These are phyloP conservation scores for Uropetala carovei DNA, from an alignment of 2,888 invertebrate species.

Conservation along the genomic window DNA sequence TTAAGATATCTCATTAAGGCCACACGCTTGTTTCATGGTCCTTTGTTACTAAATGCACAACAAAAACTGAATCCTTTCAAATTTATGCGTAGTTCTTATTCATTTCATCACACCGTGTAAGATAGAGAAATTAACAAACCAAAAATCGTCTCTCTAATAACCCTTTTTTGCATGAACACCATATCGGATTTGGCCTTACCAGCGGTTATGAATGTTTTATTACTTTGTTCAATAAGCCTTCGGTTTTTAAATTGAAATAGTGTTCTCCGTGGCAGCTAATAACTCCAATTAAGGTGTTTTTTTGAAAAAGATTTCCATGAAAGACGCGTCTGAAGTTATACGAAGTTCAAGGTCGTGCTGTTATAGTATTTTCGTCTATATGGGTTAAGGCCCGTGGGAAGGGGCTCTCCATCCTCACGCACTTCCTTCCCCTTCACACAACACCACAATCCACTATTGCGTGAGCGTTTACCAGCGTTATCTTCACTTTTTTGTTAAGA, in stretches of 20 bases:
- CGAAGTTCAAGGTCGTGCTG: background rate
- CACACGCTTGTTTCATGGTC: too few relatives aligned
- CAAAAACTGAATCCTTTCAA: too few relatives aligned
- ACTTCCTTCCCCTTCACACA: background rate
- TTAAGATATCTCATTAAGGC: too few relatives aligned
- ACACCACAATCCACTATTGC: background rate
- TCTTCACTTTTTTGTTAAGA: background rate
- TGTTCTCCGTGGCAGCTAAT: background rate
- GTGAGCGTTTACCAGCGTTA: background rate
- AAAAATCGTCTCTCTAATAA: too few relatives aligned
- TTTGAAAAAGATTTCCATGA: background rate
- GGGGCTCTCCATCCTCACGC: background rate
- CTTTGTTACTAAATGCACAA: too few relatives aligned
- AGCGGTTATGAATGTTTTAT: background rate
- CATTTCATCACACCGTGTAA: too few relatives aligned
- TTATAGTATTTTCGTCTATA: background rate
- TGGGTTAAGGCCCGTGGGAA: background rate
- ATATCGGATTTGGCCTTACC: background rate
- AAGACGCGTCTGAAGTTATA: background rate
- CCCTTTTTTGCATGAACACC: background rate
- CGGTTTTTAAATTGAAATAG: background rate
- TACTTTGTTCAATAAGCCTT: background rate
- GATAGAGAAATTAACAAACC: too few relatives aligned
- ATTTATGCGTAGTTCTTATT: too few relatives aligned
- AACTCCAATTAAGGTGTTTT: background rate